Evolutionary conservation across 2,888 invertebrate species (phyloP).

Genomic region (Metacarcinus magister): DNA sequence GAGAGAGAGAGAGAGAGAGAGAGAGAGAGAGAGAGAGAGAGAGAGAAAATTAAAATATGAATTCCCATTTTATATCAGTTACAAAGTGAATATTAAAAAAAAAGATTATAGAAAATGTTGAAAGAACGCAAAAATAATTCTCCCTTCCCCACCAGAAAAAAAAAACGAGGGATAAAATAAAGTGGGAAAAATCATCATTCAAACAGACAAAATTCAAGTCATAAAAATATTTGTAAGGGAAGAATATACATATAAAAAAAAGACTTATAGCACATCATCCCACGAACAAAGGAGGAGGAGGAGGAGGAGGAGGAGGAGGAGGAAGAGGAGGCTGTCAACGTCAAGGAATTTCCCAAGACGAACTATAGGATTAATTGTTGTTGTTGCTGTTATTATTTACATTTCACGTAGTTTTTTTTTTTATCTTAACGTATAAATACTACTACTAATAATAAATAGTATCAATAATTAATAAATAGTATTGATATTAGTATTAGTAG

Average conservation of each 20-base stretch:
- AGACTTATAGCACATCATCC: background rate
- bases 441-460: background rate
- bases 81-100: background rate
- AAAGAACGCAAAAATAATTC: background rate
- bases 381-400: background rate
- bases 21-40: conserved; percentile 36
- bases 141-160: background rate
- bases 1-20: conserved; percentile 58
- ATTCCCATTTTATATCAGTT: background rate
- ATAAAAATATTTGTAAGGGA: background rate
- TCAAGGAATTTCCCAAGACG: background rate
- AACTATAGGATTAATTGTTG: background rate
- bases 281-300: background rate
- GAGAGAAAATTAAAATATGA: background rate
- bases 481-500: background rate
- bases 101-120: background rate
- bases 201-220: background rate
- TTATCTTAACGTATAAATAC: background rate
- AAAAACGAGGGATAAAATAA: background rate
- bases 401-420: background rate
- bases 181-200: background rate
- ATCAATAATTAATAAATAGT: background rate
- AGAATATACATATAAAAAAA: background rate
- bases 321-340: background rate
- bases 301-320: background rate